A percentile compares a stretch with the other conserved stretches of the same genome.
Evolutionary conservation across 2,113 vertebrate genomes (phyloP).

Genomic region (Prietella phreatophila): DNA sequence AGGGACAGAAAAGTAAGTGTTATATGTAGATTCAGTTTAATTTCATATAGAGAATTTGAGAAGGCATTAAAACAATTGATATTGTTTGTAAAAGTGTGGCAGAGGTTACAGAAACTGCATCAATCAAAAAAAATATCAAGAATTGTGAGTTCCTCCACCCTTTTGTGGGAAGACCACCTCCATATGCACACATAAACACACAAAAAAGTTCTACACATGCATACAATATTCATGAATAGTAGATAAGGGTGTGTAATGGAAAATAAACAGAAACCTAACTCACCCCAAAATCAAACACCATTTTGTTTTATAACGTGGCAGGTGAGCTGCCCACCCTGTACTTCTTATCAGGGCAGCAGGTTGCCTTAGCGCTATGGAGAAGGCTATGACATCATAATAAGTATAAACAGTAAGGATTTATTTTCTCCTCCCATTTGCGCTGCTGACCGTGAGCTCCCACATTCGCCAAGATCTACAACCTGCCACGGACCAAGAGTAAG

Average conservation of each 20-base stretch:
- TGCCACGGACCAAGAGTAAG: neutral
- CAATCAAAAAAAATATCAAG: neutral
- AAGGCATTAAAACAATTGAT: neutral
- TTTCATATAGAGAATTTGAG: neutral
- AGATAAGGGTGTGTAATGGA: constrained; percentile 29
- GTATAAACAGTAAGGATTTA: constrained; percentile 23
- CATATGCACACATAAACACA: constrained; percentile 15
- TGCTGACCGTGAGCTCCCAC: constrained; percentile 1
- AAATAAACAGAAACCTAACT: constrained; percentile 20
- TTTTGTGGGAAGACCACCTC: neutral
- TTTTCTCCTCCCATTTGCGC: neutral
- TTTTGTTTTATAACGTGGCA: constrained; percentile 35
- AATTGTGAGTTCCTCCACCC: neutral
- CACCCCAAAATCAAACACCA: constrained; percentile 67
- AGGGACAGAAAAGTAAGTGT: neutral
- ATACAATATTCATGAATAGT: neutral
- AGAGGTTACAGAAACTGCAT: constrained; percentile 2
- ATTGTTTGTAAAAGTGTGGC: constrained; percentile 1
- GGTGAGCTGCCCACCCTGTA: constrained; percentile 15
- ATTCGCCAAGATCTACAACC: neutral
- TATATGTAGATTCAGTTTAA: neutral
- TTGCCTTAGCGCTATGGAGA: neutral
- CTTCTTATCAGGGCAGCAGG: constrained; percentile 31
- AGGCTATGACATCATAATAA: constrained; percentile 33
- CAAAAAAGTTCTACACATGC: neutral